Percentiles rank a stretch among this genome's conserved stretches.
These are phyloP conservation scores for Mythimna vitellina DNA, from an alignment of 2,888 invertebrate genomes.

Conservation along the genomic window DNA sequence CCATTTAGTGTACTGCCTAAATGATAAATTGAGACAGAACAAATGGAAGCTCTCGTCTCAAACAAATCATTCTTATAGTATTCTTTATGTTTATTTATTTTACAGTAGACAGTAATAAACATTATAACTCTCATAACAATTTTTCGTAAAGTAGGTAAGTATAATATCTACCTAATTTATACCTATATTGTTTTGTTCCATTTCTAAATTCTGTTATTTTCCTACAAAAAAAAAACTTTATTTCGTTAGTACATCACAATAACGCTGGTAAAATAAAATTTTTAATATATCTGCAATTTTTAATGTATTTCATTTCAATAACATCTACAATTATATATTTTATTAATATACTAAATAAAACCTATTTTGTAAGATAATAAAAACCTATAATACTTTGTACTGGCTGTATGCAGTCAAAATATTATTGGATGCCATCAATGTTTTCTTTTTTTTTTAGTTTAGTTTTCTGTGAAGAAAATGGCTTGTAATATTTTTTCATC, in stretches of 20 bases:
- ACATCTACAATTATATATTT: neutral
- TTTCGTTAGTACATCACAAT: too few relatives aligned
- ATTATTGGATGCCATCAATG: conserved; percentile 12
- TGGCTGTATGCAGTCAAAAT: neutral
- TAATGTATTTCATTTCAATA: too few relatives aligned
- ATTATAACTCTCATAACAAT: neutral
- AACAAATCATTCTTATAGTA: conserved; percentile 4
- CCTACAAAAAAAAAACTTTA: too few relatives aligned
- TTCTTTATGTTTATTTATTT: conserved; percentile 12
- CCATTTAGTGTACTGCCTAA: conserved; percentile 43
- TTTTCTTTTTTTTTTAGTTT: conserved; percentile 1
- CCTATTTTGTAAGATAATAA: neutral
- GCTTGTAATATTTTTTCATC: neutral
- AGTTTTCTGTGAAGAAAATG: neutral
- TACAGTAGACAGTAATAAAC: neutral
- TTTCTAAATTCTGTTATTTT: too few relatives aligned
- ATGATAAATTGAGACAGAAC: conserved; percentile 39
- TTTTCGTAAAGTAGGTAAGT: too few relatives aligned
- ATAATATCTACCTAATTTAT: too few relatives aligned
- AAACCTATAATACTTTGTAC: neutral
- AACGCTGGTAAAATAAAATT: too few relatives aligned
- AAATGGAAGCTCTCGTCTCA: conserved; percentile 1
- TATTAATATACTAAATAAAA: neutral
- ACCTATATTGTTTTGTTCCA: too few relatives aligned
- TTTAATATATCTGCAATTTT: too few relatives aligned